Evolutionary conservation across 2,888 invertebrate genomes (phyloP), one percentile per base, ranked within the genome.

Genomic region (Drosophila acutilabella): DNA sequence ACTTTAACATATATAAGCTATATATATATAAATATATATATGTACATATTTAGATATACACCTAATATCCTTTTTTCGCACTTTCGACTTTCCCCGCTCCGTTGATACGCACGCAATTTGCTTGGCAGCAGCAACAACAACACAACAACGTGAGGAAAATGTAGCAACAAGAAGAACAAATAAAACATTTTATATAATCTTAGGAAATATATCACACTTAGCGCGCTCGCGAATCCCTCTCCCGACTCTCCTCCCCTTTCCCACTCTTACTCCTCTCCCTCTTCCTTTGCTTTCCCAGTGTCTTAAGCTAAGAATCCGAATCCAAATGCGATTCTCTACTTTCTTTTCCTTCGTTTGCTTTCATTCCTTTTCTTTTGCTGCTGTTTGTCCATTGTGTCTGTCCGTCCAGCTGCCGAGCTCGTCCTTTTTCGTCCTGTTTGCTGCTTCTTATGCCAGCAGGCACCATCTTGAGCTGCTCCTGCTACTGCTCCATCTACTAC

Each of bases 121-220:
- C 81, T 88, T 78, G 68, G 65, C 71, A 64, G 40, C 48, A 58
- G 26, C 57, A 45, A 36, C 18, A 20, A 18, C 18, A 45, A 56
- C 26, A 23, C 44, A 71, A 62, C 58, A 71, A 56, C 40, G 42
- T 20, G 11, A 18, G 38, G 52, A 33, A 61, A 64, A 64, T 72
- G 80, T 62, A 71, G 82, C 70, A 85, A 64, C 78, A 81, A 78
- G 74, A 78, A 78, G 74, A 89, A 87, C 85, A 90, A 88, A 88
- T 90, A 89, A 90, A 91, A 85, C 89, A 91, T 90, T 90, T 91
- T 91, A 91, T 90, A 90, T 92, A 92, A 92, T 92, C 92, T 91
- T 89, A 85, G 89, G 89, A 92, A 91, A 92, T 92, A 92, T 92
- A 92, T 92, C 92, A 92, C 92, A 92, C 92, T 92, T 92, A 92